Base-by-base conservation (phyloP, 2,888 invertebrate species). In the Epinotia bilunana region DNA sequence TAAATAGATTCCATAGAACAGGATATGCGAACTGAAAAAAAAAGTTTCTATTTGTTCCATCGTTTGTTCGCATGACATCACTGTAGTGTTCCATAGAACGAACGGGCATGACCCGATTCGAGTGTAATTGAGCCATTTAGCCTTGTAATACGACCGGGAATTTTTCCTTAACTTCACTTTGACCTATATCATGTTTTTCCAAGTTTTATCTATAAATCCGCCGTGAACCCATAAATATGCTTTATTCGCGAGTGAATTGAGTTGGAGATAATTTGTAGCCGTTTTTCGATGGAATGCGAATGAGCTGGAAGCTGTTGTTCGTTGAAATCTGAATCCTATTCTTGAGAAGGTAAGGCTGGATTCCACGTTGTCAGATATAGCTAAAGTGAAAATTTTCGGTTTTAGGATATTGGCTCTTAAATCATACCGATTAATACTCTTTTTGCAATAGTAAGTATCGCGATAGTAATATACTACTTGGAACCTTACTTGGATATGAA, bases 221-320 rank as follows among this genome's bases (percentile, higher is more conserved):
- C 39, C 20, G 65, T 68, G 39, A 74, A 55, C 58, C 39, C 61
- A 74, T 68, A 74, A 77, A 74, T 77, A 55, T 28, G 49, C 58
- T 55, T n/a, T 53, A 55, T 68, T 68, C 60, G 74, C 28, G 46
- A 58, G 70, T 58, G 74, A 53, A 74, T 74, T 62, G 63, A 28
- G 70, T 12, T 18, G 9, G 67, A 62, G 62, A 73, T 67, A 33
- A 72, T 76, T 76, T 72, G 73, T 67, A 57, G 67, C 62, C 73
- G 49, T 20, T 72, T 72, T 20, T 60, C 61, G 16, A 39, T 53
- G 65, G 74, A 70, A 70, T 70, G 23, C 63, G 58, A 74, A 74
- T 70, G 69, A 70, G 58, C 39, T 70, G 68, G 0, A 2, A 9
- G 13, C 39, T 57, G 13, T 28, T 55, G 39, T 12, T 20, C 55